Evolutionary conservation across 1,140 invertebrate genomes (phyloP), one percentile per base, ranked within the genome.

Genomic region (Dysdera silvatica): DNA sequence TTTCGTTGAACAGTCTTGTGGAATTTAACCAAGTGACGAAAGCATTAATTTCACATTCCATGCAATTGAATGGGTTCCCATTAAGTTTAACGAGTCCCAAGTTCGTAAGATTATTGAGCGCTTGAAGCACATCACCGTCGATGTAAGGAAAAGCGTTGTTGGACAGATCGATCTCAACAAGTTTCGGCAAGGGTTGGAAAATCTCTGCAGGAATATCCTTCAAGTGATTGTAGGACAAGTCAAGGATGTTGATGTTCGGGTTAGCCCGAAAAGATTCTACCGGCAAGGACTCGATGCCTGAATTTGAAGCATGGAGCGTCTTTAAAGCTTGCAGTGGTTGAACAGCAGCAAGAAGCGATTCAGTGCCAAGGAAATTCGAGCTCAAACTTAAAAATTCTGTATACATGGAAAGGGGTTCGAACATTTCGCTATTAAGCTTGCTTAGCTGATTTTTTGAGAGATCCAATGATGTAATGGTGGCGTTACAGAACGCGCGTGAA

Each of bases 391-490:
- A 78, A 26, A 75, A 80, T 49, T 78, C 71, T 57, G 88, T 74
- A 31, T 81, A 81, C 52, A 84, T 80, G 4, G 82, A 78, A 5
- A 84, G 70, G 0, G 82, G 82, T 16, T 79, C 73, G 57, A 87
- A 80, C 0, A 81, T 79, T 54, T 79, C 76, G 23, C 80, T 73
- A 71, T 85, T 83, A 40, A 87, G 78, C 18, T 79, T 78, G 65
- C 82, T 80, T 51, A 88, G 77, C 73, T 85, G 85, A 70, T 89
- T 89, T 72, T 85, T 83, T 53, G 84, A 82, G 29, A 89, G 77
- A 71, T 89, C 86, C 60, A 88, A 72, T 43, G 79, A 75, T 33
- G 86, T 77, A 59, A 80, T 78, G 4, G 82, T 83, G 54, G 86
- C 76, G 73, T 87, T 86, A 51, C 79, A 76, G 69, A 89, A 86